A percentile compares a stretch with the other conserved stretches of the same genome.
phyloP scores from a whole-genome alignment of 2,888 invertebrate species.

The Acholoe squamosa region DNA sequence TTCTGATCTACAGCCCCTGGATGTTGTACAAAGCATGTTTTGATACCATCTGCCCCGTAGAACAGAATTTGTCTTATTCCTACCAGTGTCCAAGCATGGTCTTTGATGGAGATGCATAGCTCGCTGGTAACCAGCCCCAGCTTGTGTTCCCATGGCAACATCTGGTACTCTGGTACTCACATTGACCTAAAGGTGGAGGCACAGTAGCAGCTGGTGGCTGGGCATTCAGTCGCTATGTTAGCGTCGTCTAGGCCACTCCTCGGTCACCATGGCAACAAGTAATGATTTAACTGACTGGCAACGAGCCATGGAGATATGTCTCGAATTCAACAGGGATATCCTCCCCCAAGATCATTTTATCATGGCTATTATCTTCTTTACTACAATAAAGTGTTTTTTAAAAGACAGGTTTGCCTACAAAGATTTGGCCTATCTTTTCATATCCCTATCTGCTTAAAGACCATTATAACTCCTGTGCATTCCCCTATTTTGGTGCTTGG shows the following conservation, averaged over 20 bases:
- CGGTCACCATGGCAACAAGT: neutral
- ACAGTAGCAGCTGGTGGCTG: slow-evolving; percentile 8
- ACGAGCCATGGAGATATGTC: neutral
- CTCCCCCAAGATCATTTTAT: too few species aligned
- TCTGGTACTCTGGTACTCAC: neutral
- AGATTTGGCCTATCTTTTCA: too few species aligned
- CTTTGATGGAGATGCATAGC: too few species aligned
- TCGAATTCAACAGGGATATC: neutral
- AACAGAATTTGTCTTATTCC: slow-evolving; percentile 27
- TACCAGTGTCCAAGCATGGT: neutral
- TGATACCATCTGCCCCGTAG: neutral
- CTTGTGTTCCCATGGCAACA: neutral
- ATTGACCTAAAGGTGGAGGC: neutral
- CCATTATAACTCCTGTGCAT: neutral
- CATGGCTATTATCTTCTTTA: too few species aligned
- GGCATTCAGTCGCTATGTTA: neutral
- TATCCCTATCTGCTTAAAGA: too few species aligned
- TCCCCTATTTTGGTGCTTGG: neutral
- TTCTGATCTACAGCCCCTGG: neutral
- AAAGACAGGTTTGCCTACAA: too few species aligned
- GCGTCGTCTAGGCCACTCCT: neutral
- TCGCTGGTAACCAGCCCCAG: neutral
- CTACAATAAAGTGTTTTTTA: too few species aligned
- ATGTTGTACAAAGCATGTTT: neutral
- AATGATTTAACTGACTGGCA: neutral